A percentile compares a stretch with the other conserved stretches of the same genome.
These are phyloP conservation scores for Sterna hirundo DNA, from an alignment of 2,113 vertebrate species.

Conservation along the genomic window DNA sequence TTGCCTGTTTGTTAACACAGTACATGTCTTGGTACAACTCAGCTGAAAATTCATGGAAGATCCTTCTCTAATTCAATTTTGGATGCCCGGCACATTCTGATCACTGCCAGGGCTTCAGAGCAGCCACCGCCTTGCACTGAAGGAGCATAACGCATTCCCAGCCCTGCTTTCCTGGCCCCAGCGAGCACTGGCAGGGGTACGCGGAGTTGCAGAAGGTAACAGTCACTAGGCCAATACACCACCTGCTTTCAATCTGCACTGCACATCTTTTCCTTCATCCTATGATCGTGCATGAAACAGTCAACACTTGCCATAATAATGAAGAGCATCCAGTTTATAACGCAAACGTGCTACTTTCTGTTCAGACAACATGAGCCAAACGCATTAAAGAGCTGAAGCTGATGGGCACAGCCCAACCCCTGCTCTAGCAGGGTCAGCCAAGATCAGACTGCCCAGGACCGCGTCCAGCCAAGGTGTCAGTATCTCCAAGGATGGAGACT, in stretches of 20 bases:
- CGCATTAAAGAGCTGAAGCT: neutral
- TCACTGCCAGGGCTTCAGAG: neutral
- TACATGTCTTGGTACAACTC: neutral
- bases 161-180: neutral
- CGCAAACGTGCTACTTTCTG: fast-evolving
- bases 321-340: neutral
- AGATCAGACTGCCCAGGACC: neutral
- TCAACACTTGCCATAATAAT: neutral
- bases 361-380: neutral
- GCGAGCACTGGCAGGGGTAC: neutral
- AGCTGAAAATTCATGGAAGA: neutral
- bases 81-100: neutral
- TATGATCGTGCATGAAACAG: neutral
- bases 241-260: neutral
- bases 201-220: neutral
- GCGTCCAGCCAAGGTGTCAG: fast-evolving
- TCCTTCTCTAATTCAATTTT: neutral
- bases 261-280: neutral
- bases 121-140: neutral
- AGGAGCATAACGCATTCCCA: fast-evolving
- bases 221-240: too few species aligned
- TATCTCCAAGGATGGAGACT: neutral
- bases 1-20: neutral
- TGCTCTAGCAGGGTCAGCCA: neutral
- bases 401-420: neutral